Base-by-base conservation (phyloP, 2,113 vertebrate species). In the Lagopus muta region DNA sequence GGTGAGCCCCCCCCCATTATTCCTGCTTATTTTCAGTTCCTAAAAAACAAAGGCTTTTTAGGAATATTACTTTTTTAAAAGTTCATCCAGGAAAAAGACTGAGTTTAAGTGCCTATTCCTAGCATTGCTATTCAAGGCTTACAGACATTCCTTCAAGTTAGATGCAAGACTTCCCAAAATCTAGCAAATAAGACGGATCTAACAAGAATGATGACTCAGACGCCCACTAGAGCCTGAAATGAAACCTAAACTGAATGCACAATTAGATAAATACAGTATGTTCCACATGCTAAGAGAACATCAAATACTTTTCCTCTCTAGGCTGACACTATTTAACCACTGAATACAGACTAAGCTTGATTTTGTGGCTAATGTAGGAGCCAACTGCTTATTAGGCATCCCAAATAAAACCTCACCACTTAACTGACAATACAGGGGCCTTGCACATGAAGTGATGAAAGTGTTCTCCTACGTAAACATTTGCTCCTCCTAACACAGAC, bases 201-300 rank as follows among this genome's bases (percentile, higher is more conserved):
- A 86, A 32, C 1, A 32, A 80, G 82, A 86, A 71, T 12, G 61
- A 95, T 80, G 91, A 94, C 77, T 94, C 76, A 78, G 93, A 94
- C 88, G 6, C 93, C 94, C 88, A 95, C 94, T 18, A 60, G 40
- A 90, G 88, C 85, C 52, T 58, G 88, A 96, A 94, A 91, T 43
- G 88, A 96, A 94, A 92, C 82, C 88, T 94, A 96, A 96, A 92
- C 80, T 78, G 94, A 86, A 94, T 86, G 40, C 80, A 90, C 82
- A 92, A 90, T 94, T 91, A 92, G 91, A 94, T 95, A 94, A 96
- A 96, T 92, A 94, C 93, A 94, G 93, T 34, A 88, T 92, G 93
- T 92, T 95, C 91, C 82, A 94, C 94, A 94, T 21, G 80, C 89
- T 88, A 89, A 92, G 93, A 96, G 93, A 96, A 95, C 93, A 96